Evolutionary conservation across 2,113 vertebrate species (phyloP), one percentile per base, ranked within the genome.

Genomic region (Nipponia nippon): DNA sequence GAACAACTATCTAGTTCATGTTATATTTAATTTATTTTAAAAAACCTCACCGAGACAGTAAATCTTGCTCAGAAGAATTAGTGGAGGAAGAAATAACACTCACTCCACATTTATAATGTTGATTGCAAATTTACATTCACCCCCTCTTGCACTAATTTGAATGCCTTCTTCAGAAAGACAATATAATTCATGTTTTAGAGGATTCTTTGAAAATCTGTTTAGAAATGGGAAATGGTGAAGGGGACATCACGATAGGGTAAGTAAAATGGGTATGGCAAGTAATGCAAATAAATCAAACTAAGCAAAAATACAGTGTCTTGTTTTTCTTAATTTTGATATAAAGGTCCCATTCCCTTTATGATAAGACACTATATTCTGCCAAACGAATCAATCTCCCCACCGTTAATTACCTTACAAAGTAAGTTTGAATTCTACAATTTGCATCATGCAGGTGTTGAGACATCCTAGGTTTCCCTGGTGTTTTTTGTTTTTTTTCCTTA

Each of bases 21-120:
- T 91, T 96, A 85, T 84, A 90, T 95, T 96, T 95, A 97, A 97
- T 96, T 96, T 97, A 96, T 90, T 96, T 91, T 15, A 96, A 95
- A 94, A 87, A 84, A 16, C 8, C 83, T 93, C 13, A 1, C 67
- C 1, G 1, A 95, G 77, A 84, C 63, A 90, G 91, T 94, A 97
- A 95, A 96, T 96, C 96, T 97, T 94, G 42, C 80, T 85, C 75
- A 95, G 87, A 97, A 95, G 75, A 83, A 90, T 93, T 95, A 97
- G 84, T 42, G 77, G 87, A 95, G 84, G 94, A 94, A 96, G 90
- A 96, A 98, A 93, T 94, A 82, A 90, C 80, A 94, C 36, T 89
- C 76, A 52, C 30, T 34, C 66, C 7, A 8, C 93, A 87, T 96
- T 97, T 73, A 81, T 90, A 95, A 94, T 94, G 50, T 85, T 80